Evolutionary conservation across 1,140 invertebrate species (phyloP).

Genomic region (Drosophila ambigua): DNA sequence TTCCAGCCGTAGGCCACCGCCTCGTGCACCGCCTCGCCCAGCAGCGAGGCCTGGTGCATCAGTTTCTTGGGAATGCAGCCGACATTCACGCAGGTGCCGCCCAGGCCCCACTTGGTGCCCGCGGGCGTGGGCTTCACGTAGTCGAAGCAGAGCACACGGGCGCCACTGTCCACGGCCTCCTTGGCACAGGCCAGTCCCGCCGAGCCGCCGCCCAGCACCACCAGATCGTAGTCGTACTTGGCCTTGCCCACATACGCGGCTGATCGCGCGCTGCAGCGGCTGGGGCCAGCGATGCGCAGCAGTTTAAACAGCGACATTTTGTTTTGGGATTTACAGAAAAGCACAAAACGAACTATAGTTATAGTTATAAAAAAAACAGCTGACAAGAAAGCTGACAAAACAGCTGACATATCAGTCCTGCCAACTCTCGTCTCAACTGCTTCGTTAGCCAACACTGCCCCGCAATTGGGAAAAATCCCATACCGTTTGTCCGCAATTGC

Average conservation of each 20-base stretch:
- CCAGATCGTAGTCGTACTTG: slow-evolving; percentile 92
- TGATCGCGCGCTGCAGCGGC: background rate
- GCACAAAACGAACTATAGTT: background rate
- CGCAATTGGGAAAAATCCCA: no score
- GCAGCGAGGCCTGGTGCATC: slow-evolving; percentile 96
- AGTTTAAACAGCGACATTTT: slow-evolving; percentile 44
- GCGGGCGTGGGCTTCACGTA: slow-evolving; percentile 94
- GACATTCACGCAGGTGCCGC: slow-evolving; percentile 98
- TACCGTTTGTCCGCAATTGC: no score
- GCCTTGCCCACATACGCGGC: slow-evolving; percentile 48
- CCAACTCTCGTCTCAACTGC: slow-evolving; percentile 16
- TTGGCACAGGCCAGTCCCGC: slow-evolving; percentile 97
- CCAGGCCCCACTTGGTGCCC: slow-evolving; percentile 95
- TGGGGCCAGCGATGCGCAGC: background rate
- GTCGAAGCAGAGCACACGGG: slow-evolving; percentile 96
- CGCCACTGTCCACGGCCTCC: slow-evolving; percentile 92
- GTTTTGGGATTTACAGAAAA: slow-evolving; percentile 2
- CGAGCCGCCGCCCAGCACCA: slow-evolving; percentile 97
- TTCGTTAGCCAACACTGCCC: no score
- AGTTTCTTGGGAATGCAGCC: slow-evolving; percentile 99
- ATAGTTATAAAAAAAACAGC: background rate
- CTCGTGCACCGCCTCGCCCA: slow-evolving; percentile 93
- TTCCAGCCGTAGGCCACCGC: slow-evolving; percentile 92
- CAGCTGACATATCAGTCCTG: slow-evolving; percentile 15
- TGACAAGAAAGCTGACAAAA: no score